A percentile compares a stretch with the other conserved stretches of the same genome.
phyloP scores from a whole-genome alignment of 1,140 invertebrate genomes.

The Drosophila subobscura region DNA sequence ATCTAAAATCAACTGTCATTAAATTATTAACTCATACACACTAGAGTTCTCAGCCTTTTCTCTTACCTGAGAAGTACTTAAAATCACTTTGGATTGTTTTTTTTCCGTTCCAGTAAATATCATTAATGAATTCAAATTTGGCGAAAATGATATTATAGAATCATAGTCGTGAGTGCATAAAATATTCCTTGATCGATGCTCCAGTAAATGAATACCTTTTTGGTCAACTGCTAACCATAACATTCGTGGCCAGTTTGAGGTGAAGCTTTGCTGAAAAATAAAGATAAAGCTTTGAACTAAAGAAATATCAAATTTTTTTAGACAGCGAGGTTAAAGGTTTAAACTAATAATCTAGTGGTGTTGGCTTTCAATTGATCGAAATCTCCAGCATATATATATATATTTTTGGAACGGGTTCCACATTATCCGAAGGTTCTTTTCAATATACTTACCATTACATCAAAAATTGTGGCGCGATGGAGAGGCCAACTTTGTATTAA shows the following conservation, averaged over 20 bases:
- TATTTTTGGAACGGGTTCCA: too few relatives aligned
- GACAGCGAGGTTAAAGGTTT: too few relatives aligned
- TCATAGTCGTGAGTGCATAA: conserved; percentile 95
- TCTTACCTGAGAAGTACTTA: conserved; percentile 92
- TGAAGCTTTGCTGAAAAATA: conserved; percentile 91
- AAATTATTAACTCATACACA: not conserved
- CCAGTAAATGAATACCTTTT: conserved; percentile 94
- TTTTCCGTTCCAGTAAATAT: conserved; percentile 94
- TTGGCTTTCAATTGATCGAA: too few relatives aligned
- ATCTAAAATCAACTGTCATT: too few relatives aligned
- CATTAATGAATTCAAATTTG: conserved; percentile 94
- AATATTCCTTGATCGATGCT: conserved; percentile 93
- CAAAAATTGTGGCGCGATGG: conserved; percentile 96
- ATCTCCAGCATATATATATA: too few relatives aligned
- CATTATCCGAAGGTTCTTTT: not conserved
- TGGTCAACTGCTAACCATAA: conserved; percentile 97
- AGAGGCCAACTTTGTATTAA: conserved; percentile 96
- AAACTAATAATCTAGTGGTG: too few relatives aligned
- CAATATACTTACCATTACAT: conserved; percentile 88
- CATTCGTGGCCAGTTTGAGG: conserved; percentile 95
- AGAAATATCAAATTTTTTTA: too few relatives aligned
- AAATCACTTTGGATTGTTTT: conserved; percentile 95
- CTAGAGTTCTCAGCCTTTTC: not conserved
- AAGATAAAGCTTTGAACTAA: too few relatives aligned
- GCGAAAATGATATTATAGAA: conserved; percentile 93